Evolutionary conservation across 2,797 vertebrate species (phyloP), one percentile per base, ranked within the genome.

Genomic region (Pterois miles): DNA sequence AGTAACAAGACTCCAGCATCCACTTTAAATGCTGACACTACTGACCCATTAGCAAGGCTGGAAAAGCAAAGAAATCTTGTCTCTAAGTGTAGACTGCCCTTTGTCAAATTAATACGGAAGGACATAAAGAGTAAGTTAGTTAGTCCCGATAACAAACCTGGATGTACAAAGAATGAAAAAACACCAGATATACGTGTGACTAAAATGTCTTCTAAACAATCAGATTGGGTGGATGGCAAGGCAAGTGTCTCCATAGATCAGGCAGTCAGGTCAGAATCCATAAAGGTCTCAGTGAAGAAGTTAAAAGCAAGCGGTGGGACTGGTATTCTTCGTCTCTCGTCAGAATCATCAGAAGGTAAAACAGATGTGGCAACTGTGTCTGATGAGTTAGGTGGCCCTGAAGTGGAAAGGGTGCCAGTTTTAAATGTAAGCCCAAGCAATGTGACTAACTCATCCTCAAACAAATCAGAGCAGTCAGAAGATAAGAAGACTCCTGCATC

Each of bases 101-200:
- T 86, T 84, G 89, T 93, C 56, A 93, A 93, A 80, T 78, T 93
- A 48, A 88, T 90, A 74, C 91, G 90, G 3, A 89, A 89, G 48
- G 90, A 93, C 53, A 80, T 90, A 1, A 78, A 83, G 29, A 68
- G 60, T 38, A 86, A 86, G 52, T n/a, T n/a, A n/a, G 3, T 74
- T 70, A 63, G 23, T 78, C 34, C 70, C 18, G 60, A 22, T 46
- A 74, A 84, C 33, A 48, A 78, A 48, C 23, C 48, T 48, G 56
- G 11, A 76, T 50, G 16, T 58, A 43, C 69, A 59, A 81, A 71
- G 10, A 76, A 46, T 31, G 80, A 78, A 53, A 88, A 84, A 69
- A 16, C 20, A 36, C 33, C 16, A 27, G 64, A 82, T 6, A 16
- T 20, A 18, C 56, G 46, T 4, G 53, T 6, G 7, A 46, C 63